phyloP scores from a whole-genome alignment of 2,113 vertebrate genomes.

The Dromaius novaehollandiae region DNA sequence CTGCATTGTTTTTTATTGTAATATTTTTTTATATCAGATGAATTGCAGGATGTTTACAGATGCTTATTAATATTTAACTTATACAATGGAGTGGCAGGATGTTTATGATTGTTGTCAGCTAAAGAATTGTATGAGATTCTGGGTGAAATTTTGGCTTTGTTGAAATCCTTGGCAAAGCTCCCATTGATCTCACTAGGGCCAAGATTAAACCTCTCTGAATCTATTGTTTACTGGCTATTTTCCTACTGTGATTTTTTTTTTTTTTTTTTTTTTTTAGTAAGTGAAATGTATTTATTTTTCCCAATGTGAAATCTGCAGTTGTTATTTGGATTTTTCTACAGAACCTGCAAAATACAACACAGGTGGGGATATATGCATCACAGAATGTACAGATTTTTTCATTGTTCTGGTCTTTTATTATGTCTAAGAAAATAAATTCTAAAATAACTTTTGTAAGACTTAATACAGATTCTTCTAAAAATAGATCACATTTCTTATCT shows the following conservation, averaged over 20 bases:
- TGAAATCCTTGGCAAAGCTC: conserved; percentile 50
- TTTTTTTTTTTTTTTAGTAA: not conserved
- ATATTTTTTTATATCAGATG: conserved; percentile 61
- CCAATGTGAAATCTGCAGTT: conserved; percentile 56
- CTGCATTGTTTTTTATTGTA: conserved; percentile 54
- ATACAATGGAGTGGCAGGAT: conserved; percentile 13
- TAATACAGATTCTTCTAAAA: conserved; percentile 3
- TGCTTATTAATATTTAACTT: conserved; percentile 64
- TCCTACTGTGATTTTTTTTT: conserved; percentile 61
- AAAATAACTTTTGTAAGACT: conserved; percentile 34
- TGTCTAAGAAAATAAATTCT: conserved; percentile 9
- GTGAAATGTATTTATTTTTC: conserved; percentile 56
- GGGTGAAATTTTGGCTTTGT: conserved; percentile 51
- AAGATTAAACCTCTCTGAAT: conserved; percentile 36
- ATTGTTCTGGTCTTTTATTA: conserved; percentile 14
- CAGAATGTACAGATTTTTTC: conserved; percentile 45
- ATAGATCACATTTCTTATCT: not conserved
- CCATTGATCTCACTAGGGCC: conserved; percentile 38
- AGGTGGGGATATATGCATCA: conserved; percentile 9
- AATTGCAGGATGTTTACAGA: conserved; percentile 63
- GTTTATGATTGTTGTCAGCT: conserved; percentile 43
- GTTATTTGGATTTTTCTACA: conserved; percentile 47
- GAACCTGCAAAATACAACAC: conserved; percentile 5
- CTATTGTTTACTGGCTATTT: conserved; percentile 54
- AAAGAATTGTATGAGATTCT: conserved; percentile 33